Base-by-base conservation (phyloP, 2,113 vertebrate species). In the Martes martes region DNA sequence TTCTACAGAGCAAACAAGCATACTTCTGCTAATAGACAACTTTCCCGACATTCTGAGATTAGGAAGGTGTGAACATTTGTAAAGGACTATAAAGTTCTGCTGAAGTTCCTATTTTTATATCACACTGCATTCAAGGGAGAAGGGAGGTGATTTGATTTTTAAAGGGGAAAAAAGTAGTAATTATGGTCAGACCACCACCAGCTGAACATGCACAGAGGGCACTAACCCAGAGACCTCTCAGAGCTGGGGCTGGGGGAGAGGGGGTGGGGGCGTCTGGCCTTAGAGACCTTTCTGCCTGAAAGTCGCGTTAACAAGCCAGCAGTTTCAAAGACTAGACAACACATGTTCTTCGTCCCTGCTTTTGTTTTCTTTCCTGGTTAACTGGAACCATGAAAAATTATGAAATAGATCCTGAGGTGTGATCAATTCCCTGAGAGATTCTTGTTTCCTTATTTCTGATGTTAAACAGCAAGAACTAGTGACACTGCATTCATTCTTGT, bases 131-230 rank as follows among this genome's bases (percentile, higher is more conserved):
- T 78, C 19, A 86, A 73, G 80, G 23, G 26, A 91, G 13, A 63
- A 91, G 45, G 76, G 69, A 14, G 52, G 50, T 65, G 65, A 76
- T 78, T 11, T 89, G 42, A 74, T 67, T 65, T 95, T 89, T 84
- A 86, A 73, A 21, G 33, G 15, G 26, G 26, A 19, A 63, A 36
- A 92, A 79, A 45, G 82, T 21, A 81, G n/a, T 47, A n/a, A 63
- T 36, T 89, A 73, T 28, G 5, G 14, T 89, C 36, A 93, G 85
- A 55, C 5, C 39, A 71, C 42, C 69, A 79, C 26, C 39, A 89
- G 42, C 47, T 36, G 50, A 97, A 96, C 19, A 95, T 96, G 89
- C 85, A 95, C 69, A 95, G 89, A 89, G 36, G 52, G 23, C 78
- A 15, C 36, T 57, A 76, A 71, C 31, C 45, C 16, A 26, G 69